Conservation (phyloP, 2,797 vertebrate genomes). For the Hydrophis major region DNA sequence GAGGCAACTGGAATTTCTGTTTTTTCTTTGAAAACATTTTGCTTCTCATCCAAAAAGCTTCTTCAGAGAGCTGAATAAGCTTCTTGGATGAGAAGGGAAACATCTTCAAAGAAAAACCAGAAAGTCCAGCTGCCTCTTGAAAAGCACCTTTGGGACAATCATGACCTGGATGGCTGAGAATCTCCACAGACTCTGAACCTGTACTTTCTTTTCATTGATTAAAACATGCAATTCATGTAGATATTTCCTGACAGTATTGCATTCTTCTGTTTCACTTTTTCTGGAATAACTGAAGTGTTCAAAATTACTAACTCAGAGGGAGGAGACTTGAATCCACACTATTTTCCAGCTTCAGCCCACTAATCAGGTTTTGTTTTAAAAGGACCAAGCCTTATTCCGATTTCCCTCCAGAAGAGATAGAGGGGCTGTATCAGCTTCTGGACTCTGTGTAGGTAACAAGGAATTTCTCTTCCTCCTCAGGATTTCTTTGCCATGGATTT, state of each 20-base stretch:
- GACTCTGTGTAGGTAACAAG: neutral
- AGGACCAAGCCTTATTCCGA: neutral
- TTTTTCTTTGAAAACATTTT: too few species aligned
- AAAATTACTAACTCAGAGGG: neutral
- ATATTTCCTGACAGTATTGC: too few species aligned
- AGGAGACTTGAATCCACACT: neutral
- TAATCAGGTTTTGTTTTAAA: neutral
- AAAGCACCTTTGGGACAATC: too few species aligned
- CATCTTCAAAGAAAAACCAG: too few species aligned
- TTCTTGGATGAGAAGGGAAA: too few species aligned
- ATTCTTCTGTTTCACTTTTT: neutral
- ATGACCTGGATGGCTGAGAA: too few species aligned
- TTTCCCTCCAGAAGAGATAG: neutral
- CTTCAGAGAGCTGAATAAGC: too few species aligned
- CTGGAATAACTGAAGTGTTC: neutral
- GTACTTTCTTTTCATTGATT: neutral
- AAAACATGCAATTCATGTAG: neutral
- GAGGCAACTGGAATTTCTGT: too few species aligned
- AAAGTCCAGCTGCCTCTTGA: too few species aligned
- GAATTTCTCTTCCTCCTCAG: neutral
- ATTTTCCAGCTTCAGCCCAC: neutral
- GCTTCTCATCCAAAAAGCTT: too few species aligned
- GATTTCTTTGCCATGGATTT: neutral
- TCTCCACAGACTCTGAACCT: too few species aligned
- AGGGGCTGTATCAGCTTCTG: neutral